phyloP scores from a whole-genome alignment of 2,888 invertebrate genomes.

The Eupithecia centaureata region DNA sequence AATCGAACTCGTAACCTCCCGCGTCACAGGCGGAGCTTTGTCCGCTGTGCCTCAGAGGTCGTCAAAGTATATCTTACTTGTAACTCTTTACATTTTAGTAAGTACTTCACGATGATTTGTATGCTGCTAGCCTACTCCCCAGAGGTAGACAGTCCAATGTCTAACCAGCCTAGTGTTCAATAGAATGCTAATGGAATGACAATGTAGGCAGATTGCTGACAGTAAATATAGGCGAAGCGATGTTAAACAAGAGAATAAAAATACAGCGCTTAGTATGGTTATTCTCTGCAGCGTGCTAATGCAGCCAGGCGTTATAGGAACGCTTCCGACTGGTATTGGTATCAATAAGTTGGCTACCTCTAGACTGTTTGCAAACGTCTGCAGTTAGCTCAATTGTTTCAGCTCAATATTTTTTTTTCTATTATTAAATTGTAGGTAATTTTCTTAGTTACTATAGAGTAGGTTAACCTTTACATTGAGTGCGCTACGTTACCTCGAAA shows the following conservation, averaged over 20 bases:
- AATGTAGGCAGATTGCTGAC: background rate
- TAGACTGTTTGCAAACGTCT: too few species aligned
- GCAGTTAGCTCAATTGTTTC: too few species aligned
- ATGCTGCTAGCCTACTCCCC: background rate
- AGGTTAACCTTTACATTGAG: too few species aligned
- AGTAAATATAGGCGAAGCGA: background rate
- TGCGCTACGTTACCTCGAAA: too few species aligned
- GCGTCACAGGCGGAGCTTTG: background rate
- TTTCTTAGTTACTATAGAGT: too few species aligned
- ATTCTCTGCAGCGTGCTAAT: too few species aligned
- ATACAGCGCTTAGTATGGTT: too few species aligned
- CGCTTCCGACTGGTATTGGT: too few species aligned
- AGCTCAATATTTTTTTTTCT: too few species aligned
- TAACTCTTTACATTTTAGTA: background rate
- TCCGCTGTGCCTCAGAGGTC: background rate
- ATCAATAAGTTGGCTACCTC: too few species aligned
- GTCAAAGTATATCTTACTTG: background rate
- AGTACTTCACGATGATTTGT: slow-evolving; percentile 7
- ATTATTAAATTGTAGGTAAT: too few species aligned
- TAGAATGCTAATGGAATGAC: slow-evolving; percentile 4
- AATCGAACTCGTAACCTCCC: background rate
- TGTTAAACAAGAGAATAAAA: background rate
- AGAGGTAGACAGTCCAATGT: slow-evolving; percentile 7
- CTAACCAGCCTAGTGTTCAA: background rate
- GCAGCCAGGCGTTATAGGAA: too few species aligned